Percentiles rank a stretch among this genome's conserved stretches.
phyloP scores from a whole-genome alignment of 2,113 vertebrate genomes.

The Platysternon megacephalum region DNA sequence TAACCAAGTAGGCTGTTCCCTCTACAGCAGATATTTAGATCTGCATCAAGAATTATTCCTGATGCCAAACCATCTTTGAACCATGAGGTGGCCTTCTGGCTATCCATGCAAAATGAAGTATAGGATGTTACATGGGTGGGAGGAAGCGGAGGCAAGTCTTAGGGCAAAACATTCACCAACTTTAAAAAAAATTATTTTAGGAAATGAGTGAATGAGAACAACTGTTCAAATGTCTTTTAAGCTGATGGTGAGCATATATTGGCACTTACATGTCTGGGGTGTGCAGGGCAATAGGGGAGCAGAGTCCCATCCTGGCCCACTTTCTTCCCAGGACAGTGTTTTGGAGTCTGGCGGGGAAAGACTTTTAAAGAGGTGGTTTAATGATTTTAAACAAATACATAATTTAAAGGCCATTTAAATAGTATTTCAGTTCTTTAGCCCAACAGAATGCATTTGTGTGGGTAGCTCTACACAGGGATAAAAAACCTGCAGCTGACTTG shows the following conservation, averaged over 20 bases:
- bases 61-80: no score
- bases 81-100: background rate
- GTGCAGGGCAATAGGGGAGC: background rate
- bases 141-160: background rate
- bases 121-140: background rate
- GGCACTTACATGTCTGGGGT: background rate
- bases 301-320: background rate
- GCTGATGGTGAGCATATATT: background rate
- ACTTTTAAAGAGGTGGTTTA: background rate
- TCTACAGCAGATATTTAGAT: background rate
- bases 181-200: background rate
- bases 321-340: background rate
- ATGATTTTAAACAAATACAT: background rate
- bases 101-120: background rate
- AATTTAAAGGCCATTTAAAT: background rate
- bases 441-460: background rate
- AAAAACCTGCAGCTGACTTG: background rate
- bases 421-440: background rate
- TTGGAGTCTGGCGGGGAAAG: background rate
- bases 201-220: background rate
- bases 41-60: background rate
- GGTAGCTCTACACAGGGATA: no score
- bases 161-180: background rate
- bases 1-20: background rate
- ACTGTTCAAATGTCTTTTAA: background rate